Conservation (phyloP, 2,888 invertebrate species). For the Iphiclides podalirius region DNA sequence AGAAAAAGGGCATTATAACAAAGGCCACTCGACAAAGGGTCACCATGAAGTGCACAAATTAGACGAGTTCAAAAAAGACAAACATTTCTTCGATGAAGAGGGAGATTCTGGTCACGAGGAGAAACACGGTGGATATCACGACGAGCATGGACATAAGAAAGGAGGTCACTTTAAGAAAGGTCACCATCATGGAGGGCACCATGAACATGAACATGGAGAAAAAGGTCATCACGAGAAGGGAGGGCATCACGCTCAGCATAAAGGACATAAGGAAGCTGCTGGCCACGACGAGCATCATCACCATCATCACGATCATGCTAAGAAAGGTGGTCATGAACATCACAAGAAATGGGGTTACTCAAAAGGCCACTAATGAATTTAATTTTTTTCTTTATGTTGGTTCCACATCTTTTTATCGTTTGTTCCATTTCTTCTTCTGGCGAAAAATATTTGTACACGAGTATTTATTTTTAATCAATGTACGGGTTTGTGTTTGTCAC, state of each 20-base stretch:
- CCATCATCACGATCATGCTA: slow-evolving; percentile 86
- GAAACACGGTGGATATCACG: slow-evolving; percentile 89
- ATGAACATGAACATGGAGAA: slow-evolving; percentile 89
- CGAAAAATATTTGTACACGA: too few relatives aligned
- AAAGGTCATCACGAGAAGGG: slow-evolving; percentile 91
- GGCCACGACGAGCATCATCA: slow-evolving; percentile 89
- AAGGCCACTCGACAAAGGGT: slow-evolving; percentile 92
- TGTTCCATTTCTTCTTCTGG: too few relatives aligned
- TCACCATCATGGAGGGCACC: slow-evolving; percentile 88
- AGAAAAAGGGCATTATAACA: slow-evolving; percentile 87
- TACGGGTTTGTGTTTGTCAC: too few relatives aligned
- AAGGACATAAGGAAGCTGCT: slow-evolving; percentile 88
- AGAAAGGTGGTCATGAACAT: slow-evolving; percentile 89
- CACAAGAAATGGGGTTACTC: slow-evolving; percentile 89
- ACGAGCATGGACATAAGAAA: slow-evolving; percentile 90
- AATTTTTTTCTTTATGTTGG: too few relatives aligned
- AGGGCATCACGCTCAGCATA: slow-evolving; percentile 87
- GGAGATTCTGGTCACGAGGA: slow-evolving; percentile 90
- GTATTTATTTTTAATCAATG: too few relatives aligned
- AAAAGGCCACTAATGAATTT: slow-evolving; percentile 61
- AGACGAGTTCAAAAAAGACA: slow-evolving; percentile 92
- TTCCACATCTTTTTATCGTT: background rate
- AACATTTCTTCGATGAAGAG: slow-evolving; percentile 92
- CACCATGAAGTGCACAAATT: slow-evolving; percentile 92
- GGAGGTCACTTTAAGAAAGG: slow-evolving; percentile 90